Percentiles rank a stretch among this genome's conserved stretches.
These are phyloP conservation scores for Berghia stephanieae DNA, from an alignment of 1,140 invertebrate species.

Conservation along the genomic window DNA sequence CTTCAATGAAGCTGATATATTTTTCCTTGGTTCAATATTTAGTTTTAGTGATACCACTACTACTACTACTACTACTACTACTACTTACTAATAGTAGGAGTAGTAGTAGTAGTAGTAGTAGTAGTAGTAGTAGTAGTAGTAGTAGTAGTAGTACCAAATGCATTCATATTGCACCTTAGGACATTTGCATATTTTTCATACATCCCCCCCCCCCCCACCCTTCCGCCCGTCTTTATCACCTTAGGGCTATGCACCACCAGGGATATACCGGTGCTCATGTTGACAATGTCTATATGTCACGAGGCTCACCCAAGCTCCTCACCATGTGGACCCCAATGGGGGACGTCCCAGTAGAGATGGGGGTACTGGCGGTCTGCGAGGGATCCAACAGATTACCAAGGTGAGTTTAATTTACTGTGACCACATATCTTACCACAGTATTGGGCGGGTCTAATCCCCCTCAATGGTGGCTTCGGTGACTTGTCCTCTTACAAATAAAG, in stretches of 20 bases:
- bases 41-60: not conserved
- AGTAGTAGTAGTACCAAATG: not conserved
- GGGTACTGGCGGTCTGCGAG: conserved; percentile 55
- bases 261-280: conserved; percentile 60
- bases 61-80: not conserved
- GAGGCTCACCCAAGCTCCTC: conserved; percentile 48
- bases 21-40: too few species aligned
- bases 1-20: too few species aligned
- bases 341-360: conserved; percentile 53
- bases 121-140: not conserved
- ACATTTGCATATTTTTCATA: not conserved
- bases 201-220: too few species aligned
- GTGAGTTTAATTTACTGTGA: conserved; percentile 30
- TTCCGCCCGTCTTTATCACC: not conserved
- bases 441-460: too few species aligned
- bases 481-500: too few species aligned
- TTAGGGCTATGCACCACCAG: conserved; percentile 50
- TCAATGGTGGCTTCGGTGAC: too few species aligned
- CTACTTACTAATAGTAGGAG: not conserved
- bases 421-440: too few species aligned
- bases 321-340: conserved; percentile 63
- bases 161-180: not conserved
- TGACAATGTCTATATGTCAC: conserved; percentile 60
- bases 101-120: not conserved
- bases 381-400: conserved; percentile 49